These are phyloP conservation scores for Plestiodon gilberti DNA, from an alignment of 2,113 vertebrate genomes.

Conservation along the genomic window DNA sequence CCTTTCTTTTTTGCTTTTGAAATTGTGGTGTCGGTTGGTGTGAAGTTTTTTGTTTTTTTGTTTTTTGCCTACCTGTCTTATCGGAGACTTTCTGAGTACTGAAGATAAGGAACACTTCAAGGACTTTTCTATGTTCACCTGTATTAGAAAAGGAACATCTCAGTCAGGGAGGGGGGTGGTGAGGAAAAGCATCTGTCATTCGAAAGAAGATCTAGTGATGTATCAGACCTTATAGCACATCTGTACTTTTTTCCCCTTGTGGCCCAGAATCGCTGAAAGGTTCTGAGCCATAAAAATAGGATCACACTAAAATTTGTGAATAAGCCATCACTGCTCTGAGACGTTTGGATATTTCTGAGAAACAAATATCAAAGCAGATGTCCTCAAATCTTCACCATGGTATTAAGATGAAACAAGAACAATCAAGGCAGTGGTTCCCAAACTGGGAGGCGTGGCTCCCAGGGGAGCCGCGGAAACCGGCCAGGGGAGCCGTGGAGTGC, in stretches of 20 bases:
- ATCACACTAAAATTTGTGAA: neutral
- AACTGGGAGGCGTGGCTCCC: no score
- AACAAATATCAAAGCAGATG: no score
- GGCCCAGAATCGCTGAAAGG: no score
- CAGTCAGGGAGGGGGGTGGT: constrained; percentile 7
- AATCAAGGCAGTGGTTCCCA: no score
- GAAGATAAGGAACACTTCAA: constrained; percentile 44
- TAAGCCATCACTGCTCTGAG: neutral
- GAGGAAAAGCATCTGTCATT: neutral
- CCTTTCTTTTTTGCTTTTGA: neutral
- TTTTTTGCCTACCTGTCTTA: constrained; percentile 28
- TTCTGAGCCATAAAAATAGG: neutral
- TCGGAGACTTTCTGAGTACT: constrained; percentile 45
- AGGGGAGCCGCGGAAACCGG: no score
- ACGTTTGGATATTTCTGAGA: neutral
- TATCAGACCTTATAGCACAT: neutral
- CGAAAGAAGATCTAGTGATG: neutral
- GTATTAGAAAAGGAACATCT: constrained; percentile 24
- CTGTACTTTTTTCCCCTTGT: neutral
- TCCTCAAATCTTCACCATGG: neutral
- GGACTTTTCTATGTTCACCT: constrained; percentile 37
- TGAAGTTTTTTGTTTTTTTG: no score
- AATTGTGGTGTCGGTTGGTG: no score
- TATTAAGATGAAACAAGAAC: neutral
- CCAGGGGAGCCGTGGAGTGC: no score